Evolutionary conservation across 2,113 vertebrate species (phyloP), one percentile per base, ranked within the genome.

Genomic region (Hippolais icterina): DNA sequence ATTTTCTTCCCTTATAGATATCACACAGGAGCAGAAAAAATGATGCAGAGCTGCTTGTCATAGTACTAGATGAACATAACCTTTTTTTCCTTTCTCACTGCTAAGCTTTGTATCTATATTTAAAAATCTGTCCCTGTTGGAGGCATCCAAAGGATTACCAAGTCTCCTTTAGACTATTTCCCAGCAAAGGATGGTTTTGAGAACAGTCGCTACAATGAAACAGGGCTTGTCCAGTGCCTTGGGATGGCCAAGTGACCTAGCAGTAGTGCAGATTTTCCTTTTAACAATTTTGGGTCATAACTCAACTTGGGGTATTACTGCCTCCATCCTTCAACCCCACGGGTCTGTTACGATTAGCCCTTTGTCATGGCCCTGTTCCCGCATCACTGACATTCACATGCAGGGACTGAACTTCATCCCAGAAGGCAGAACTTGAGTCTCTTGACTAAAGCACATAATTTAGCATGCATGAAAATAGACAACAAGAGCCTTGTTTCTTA

Each of bases 1-100:
- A 74, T 91, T 88, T 94, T 96, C 74, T 69, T 87, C 66, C 27
- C n/a, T 91, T 83, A 80, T 16, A 44, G 47, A 29, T 94, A 80
- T 69, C 33, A 70, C 57, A 74, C 6, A 71, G n/a, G 10, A 92
- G 14, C 27, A 59, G 71, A 92, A 92, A 93, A 94, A 86, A 66
- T 5, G 27, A 94, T 21, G 42, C 47, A 3, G 15, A 81, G 39
- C 68, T 83, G 75, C 68, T 86, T 94, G 63, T 92, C 90, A 83
- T 3, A 88, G 54, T 56, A 86, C 15, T 70, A 83, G 39, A 78
- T 42, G 77, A 92, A 81, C 20, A 60, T 52, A 88, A 83, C 49
- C 64, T 61, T 72, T 89, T 41, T 57, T 84, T 61, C 41, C 39
- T 57, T 91, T 93, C 42, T 78, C 72, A 88, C 49, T 64, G 21